These are phyloP conservation scores for Alectoris magna DNA, from an alignment of 2,797 vertebrate species.

Conservation along the genomic window DNA sequence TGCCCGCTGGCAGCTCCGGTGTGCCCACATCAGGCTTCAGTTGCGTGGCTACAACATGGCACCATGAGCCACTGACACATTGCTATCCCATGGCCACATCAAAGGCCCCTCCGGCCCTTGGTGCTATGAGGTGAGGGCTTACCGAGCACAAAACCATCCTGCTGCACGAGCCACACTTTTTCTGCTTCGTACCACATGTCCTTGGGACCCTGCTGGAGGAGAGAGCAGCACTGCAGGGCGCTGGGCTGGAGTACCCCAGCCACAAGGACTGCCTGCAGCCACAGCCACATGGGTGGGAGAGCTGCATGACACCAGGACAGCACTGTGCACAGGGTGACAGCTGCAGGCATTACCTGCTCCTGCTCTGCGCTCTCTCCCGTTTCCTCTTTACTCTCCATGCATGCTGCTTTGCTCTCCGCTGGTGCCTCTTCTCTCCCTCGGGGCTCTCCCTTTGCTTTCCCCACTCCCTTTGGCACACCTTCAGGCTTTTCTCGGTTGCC, in stretches of 20 bases:
- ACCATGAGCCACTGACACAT: background rate
- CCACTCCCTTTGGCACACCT: background rate
- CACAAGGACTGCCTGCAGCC: background rate
- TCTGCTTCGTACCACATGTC: constrained; percentile 93
- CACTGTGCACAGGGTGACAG: rapidly evolving
- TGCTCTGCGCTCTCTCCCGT: background rate
- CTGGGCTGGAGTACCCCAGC: background rate
- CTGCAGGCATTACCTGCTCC: constrained; percentile 58
- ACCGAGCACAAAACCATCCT: constrained; percentile 88
- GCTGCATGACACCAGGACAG: background rate
- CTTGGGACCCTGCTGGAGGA: constrained; percentile 62
- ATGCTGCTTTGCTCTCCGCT: background rate
- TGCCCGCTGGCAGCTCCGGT: constrained; percentile 85
- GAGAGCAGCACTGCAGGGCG: rapidly evolving
- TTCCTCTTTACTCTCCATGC: background rate
- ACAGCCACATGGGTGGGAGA: rapidly evolving
- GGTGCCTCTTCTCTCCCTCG: background rate
- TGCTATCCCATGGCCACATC: rapidly evolving
- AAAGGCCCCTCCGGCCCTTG: rapidly evolving
- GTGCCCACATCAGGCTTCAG: constrained; percentile 95
- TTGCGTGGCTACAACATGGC: constrained; percentile 83
- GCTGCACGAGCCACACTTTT: constrained; percentile 90
- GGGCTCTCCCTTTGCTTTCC: background rate
- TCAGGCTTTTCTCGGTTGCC: background rate
- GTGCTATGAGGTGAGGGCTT: background rate